Percentiles rank a stretch among this genome's conserved stretches.
Conservation (phyloP, 2,888 invertebrate species). For the Lepidocyrtoides sp. region DNA sequence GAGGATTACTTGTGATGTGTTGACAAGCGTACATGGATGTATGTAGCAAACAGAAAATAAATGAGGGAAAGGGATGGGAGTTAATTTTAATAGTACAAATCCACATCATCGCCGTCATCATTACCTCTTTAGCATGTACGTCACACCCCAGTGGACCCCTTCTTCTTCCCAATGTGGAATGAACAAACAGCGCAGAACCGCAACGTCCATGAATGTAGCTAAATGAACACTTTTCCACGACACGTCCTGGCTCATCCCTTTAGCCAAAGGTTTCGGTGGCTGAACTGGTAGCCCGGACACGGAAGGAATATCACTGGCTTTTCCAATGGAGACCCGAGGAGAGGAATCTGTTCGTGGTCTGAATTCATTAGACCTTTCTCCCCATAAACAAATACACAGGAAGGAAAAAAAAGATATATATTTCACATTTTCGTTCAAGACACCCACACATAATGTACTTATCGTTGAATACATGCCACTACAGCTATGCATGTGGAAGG, state of each 20-base stretch:
- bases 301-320: constrained; percentile 80
- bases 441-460: background rate
- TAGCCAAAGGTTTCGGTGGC: constrained; percentile 71
- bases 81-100: constrained; percentile 40
- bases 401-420: constrained; percentile 22
- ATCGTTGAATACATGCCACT: background rate
- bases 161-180: constrained; percentile 99
- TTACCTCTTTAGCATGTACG: constrained; percentile 95
- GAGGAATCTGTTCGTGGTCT: constrained; percentile 85
- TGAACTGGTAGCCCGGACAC: constrained; percentile 76
- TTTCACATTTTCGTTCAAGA: constrained; percentile 2
- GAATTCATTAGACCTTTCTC: constrained; percentile 82
- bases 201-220: constrained; percentile 98
- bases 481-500: background rate
- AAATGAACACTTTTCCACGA: constrained; percentile 89
- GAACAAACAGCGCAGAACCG: constrained; percentile 97
- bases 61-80: background rate
- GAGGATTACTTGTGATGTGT: constrained; percentile 11
- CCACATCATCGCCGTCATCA: constrained; percentile 59
- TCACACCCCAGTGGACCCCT: constrained; percentile 98
- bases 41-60: background rate
- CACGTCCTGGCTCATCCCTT: constrained; percentile 81
- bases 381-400: constrained; percentile 41
- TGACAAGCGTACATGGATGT: background rate
- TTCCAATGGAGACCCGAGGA: constrained; percentile 84